Evolutionary conservation across 2,888 invertebrate genomes (phyloP).

Genomic region (Amiota mariae): DNA sequence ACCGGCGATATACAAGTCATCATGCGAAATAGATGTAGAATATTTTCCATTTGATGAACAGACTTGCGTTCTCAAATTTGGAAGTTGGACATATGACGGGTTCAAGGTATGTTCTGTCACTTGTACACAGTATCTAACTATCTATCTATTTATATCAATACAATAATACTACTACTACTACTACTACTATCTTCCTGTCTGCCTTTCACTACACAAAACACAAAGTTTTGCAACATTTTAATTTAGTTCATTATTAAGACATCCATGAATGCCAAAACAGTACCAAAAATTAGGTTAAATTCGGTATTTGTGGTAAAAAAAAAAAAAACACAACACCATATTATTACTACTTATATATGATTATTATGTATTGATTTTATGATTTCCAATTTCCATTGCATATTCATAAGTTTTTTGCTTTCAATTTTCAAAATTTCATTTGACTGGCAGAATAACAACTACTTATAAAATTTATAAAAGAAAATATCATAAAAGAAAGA

Average conservation of each 20-base stretch:
- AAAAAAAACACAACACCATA: no score
- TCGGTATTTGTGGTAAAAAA: conserved; percentile 25
- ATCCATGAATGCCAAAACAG: conserved; percentile 22
- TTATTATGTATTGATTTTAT: conserved; percentile 3
- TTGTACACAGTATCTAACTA: conserved; percentile 23
- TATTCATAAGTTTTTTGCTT: background rate
- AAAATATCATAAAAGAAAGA: background rate
- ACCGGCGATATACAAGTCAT: conserved; percentile 98
- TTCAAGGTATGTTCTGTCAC: conserved; percentile 85
- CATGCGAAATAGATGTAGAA: conserved; percentile 96
- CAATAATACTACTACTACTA: no score
- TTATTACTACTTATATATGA: background rate
- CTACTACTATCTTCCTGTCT: conserved; percentile 17
- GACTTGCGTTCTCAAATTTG: conserved; percentile 97
- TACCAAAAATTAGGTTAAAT: conserved; percentile 25
- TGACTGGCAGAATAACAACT: no score
- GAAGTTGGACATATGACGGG: conserved; percentile 98
- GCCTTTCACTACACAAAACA: conserved; percentile 23
- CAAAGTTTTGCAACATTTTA: conserved; percentile 16
- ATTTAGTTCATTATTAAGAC: conserved; percentile 13
- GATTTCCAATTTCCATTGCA: conserved; percentile 1
- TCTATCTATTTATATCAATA: background rate
- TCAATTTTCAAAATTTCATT: background rate
- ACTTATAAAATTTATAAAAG: no score
- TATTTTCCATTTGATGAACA: conserved; percentile 98